Base-by-base conservation (phyloP, 2,797 vertebrate genomes). In the Sciaenops ocellatus region DNA sequence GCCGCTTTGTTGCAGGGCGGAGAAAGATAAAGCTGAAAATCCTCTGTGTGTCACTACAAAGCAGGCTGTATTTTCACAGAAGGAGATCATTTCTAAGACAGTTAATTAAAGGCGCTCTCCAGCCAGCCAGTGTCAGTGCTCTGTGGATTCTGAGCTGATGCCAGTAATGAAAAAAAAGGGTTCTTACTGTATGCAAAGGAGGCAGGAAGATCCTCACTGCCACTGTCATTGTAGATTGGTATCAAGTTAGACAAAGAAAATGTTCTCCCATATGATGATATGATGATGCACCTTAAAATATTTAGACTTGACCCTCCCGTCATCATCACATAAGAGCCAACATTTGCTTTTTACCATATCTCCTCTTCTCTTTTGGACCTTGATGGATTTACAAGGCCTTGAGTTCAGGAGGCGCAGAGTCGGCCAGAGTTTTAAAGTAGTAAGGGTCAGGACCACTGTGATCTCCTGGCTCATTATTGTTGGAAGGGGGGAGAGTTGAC, bases 61-160 rank as follows among this genome's bases (percentile, higher is more conserved):
- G 44, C 67, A 3, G 67, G 54, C n/a, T 34, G 68, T 56, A 46
- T 50, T 55, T 71, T 70, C 61, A 73, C 24, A 76, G 48, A 24
- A 17, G 69, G 18, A 60, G 73, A 78, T 80, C 67, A 44, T 84
- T 75, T 83, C 84, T 80, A 75, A 80, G 70, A 18, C 47, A 9
- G 66, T 70, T 78, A 54, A 80, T 80, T 73, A 66, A 73, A 83
- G 68, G 22, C 22, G 1, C 44, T 70, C 70, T 67, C 38, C 60
- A 42, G 69, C 16, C 50, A 10, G 41, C 41, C 34, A 9, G 26
- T 3, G 1, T 63, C n/a, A 15, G 34, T 16, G 48, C 68, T 68
- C 42, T 46, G 42, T 46, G 48, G 26, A 12, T 38, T 47, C 26
- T 72, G 57, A 69, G 28, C 52, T 38, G 55, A 28, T 69, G 68